These are phyloP conservation scores for Phrixothrix hirtus DNA, from an alignment of 2,888 invertebrate genomes.

Conservation along the genomic window DNA sequence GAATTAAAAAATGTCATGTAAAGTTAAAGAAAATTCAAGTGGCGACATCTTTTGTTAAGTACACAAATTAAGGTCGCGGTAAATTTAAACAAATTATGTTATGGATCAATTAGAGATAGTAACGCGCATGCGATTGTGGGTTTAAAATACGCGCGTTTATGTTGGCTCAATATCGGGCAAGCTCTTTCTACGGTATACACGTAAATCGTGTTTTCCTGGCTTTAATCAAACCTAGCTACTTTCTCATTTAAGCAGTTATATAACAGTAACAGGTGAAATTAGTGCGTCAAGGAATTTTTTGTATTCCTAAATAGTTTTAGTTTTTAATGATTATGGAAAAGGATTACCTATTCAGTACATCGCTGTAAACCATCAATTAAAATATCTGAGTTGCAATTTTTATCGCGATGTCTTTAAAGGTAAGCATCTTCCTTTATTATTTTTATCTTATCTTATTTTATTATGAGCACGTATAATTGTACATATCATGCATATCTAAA, in stretches of 20 bases:
- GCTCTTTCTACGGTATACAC: constrained; percentile 27
- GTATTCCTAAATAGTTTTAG: constrained; percentile 5
- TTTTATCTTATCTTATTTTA: not conserved
- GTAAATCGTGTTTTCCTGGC: constrained; percentile 31
- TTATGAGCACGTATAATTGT: not conserved
- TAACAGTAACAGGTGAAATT: constrained; percentile 38
- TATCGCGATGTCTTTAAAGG: constrained; percentile 20
- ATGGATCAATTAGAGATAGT: constrained; percentile 18
- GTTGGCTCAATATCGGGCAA: constrained; percentile 37
- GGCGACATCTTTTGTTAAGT: not conserved
- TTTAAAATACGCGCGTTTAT: constrained; percentile 38
- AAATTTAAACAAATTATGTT: constrained; percentile 21
- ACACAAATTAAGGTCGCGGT: constrained; percentile 3
- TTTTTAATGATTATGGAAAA: constrained; percentile 1
- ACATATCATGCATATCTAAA: not conserved
- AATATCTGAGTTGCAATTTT: not conserved
- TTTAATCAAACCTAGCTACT: constrained; percentile 26
- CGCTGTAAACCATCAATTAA: not conserved
- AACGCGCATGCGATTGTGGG: constrained; percentile 35
- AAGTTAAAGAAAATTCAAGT: too few species aligned
- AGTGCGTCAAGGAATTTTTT: constrained; percentile 10
- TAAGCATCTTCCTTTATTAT: constrained; percentile 4
- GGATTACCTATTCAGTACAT: constrained; percentile 2
- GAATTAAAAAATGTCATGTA: too few species aligned
- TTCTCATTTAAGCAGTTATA: constrained; percentile 39